Base-by-base conservation (phyloP, 2,113 vertebrate genomes). In the Serinus canaria region DNA sequence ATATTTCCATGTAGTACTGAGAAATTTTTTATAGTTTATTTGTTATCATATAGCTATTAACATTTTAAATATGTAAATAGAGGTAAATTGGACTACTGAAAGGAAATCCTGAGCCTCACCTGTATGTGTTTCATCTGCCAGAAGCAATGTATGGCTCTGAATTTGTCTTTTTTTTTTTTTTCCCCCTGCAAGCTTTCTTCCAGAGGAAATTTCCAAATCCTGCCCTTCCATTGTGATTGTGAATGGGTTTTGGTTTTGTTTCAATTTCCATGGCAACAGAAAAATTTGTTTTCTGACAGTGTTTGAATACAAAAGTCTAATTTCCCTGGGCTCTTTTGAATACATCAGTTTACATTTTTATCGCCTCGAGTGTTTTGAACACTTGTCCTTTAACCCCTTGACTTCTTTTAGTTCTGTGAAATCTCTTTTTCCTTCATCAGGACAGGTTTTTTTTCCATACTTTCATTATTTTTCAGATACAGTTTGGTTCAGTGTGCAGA, bases 141-240 rank as follows among this genome's bases (percentile, higher is more conserved):
- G 58, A 87, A 87, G 9, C 31, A 76, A 50, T 31, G 13, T 43
- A 37, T 78, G 39, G 14, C 3, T 82, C 41, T 72, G 46, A 84
- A n/a, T 84, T 44, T 43, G 15, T 41, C 39, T 12, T 41, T 41
- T 41, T 41, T 63, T 0, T 50, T 62, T 62, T 46, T 64, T 33
- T 37, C 43, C 27, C 1, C 20, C 19, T 11, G 5, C 11, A 90
- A 90, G 9, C 37, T 83, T 90, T 79, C 13, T 94, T 90, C 50
- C 46, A 70, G 39, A 83, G 20, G 55, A 94, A 86, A 80, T 90
- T 89, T 96, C 75, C 86, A 95, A 97, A 94, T 96, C 27, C 18
- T 31, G 72, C 46, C 46, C 75, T 92, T 86, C 68, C 50, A 86
- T 81, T 94, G 83, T 94, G 63, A 77, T 39, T 93, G 55, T 50